A percentile compares a stretch with the other conserved stretches of the same genome.
These are phyloP conservation scores for Rhabdophis nuchalis DNA, from an alignment of 2,797 vertebrate species.

Conservation along the genomic window DNA sequence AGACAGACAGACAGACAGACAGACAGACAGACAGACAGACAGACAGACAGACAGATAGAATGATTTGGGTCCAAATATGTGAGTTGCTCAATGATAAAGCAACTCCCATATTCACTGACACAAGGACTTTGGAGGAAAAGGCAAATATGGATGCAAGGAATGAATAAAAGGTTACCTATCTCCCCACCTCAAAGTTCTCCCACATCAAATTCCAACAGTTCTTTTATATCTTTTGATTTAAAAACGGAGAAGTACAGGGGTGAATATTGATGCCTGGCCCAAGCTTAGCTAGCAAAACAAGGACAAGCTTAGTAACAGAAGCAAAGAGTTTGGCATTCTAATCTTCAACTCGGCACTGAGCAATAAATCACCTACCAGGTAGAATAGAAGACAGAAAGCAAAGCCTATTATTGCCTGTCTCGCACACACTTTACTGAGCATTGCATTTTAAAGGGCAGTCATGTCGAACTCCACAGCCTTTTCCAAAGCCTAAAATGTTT, in stretches of 20 bases:
- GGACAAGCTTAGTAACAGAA: not conserved
- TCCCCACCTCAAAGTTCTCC: not conserved
- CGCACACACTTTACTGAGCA: slow-evolving; percentile 15
- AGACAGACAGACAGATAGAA: too few relatives aligned
- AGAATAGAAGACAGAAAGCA: not conserved
- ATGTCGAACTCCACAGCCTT: slow-evolving; percentile 10
- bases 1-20: too few relatives aligned
- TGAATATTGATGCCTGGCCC: not conserved
- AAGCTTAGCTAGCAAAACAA: not conserved
- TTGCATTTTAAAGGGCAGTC: slow-evolving; percentile 24
- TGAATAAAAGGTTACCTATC: not conserved
- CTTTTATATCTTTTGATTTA: not conserved
- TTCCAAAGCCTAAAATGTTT: slow-evolving; percentile 25
- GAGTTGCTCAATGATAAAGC: not conserved
- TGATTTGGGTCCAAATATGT: not conserved
- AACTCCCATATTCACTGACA: not conserved
- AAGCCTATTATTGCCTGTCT: not conserved
- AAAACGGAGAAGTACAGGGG: not conserved
- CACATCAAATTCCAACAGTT: not conserved
- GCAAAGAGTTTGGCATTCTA: not conserved
- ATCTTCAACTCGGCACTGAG: not conserved
- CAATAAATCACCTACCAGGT: not conserved
- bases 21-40: too few relatives aligned
- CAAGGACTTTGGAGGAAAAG: not conserved
- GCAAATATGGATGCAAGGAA: not conserved